Conservation (phyloP, 2,888 invertebrate species). For the Coelopa pilipes region DNA sequence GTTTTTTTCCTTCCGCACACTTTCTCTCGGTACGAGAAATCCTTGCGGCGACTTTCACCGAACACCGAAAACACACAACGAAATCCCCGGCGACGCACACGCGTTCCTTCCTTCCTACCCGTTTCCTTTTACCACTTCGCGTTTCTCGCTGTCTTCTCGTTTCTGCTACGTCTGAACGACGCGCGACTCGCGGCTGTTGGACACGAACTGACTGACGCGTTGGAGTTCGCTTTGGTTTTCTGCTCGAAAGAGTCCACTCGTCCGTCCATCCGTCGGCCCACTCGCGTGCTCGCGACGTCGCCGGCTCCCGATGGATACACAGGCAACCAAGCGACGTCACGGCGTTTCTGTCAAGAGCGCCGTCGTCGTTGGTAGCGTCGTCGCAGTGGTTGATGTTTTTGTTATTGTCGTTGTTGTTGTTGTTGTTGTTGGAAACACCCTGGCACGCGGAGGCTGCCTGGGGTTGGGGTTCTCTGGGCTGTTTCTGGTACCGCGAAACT, state of each 20-base stretch:
- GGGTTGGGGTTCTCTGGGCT: too few relatives aligned
- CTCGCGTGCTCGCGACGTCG: too few relatives aligned
- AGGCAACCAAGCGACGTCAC: conserved; percentile 25
- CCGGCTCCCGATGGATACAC: not conserved
- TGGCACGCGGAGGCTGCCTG: not conserved
- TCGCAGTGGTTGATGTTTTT: not conserved
- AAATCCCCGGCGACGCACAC: too few relatives aligned
- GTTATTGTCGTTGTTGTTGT: not conserved
- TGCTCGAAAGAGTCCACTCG: not conserved
- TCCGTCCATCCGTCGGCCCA: too few relatives aligned
- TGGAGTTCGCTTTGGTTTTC: conserved; percentile 41
- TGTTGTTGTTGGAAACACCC: conserved; percentile 2
- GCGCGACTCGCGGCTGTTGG: conserved; percentile 51
- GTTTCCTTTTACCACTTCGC: not conserved
- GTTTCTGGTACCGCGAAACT: too few relatives aligned
- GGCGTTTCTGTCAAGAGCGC: not conserved
- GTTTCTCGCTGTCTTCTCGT: not conserved
- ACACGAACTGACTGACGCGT: conserved; percentile 52
- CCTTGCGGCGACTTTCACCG: too few relatives aligned
- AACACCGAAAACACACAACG: too few relatives aligned
- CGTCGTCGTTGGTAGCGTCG: not conserved
- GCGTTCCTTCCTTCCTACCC: too few relatives aligned
- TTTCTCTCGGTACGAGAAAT: too few relatives aligned
- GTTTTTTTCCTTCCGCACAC: too few relatives aligned
- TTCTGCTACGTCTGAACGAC: conserved; percentile 19